Evolutionary conservation across 2,888 invertebrate species (phyloP).

Genomic region (Torymus aiolomorphi): DNA sequence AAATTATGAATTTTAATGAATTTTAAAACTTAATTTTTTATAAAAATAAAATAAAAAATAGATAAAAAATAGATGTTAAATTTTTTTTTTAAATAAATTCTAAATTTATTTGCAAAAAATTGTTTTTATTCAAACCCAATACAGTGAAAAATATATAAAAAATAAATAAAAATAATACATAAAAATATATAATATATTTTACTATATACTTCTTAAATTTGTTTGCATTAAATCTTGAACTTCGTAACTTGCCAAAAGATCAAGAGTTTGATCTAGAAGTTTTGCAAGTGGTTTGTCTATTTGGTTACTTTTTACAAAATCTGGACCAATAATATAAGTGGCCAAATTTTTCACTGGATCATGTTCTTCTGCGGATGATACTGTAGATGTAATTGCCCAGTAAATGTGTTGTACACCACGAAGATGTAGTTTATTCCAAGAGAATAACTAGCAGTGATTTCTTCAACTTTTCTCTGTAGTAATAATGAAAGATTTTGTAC

Average conservation of each 20-base stretch:
- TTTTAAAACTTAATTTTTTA: too few relatives aligned
- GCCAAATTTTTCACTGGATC: slow-evolving; percentile 86
- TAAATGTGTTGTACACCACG: slow-evolving; percentile 90
- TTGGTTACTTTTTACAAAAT: slow-evolving; percentile 73
- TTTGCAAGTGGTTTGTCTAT: slow-evolving; percentile 77
- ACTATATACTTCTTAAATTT: slow-evolving; percentile 85
- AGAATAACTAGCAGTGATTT: slow-evolving; percentile 75
- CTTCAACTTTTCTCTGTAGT: slow-evolving; percentile 83
- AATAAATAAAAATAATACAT: too few relatives aligned
- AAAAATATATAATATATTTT: too few relatives aligned
- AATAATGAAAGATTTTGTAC: slow-evolving; percentile 82
- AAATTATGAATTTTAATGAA: too few relatives aligned
- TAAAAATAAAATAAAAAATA: too few relatives aligned
- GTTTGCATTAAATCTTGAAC: slow-evolving; percentile 85
- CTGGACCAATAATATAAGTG: slow-evolving; percentile 79
- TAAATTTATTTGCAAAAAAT: too few relatives aligned
- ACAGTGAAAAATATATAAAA: too few relatives aligned
- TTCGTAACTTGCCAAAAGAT: slow-evolving; percentile 91
- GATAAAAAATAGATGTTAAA: too few relatives aligned
- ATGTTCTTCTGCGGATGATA: slow-evolving; percentile 81
- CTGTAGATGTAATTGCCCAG: slow-evolving; percentile 87
- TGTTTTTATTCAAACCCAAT: too few relatives aligned
- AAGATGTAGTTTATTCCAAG: slow-evolving; percentile 81
- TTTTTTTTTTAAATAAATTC: too few relatives aligned
- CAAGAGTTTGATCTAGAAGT: slow-evolving; percentile 87